Conservation (phyloP, 2,888 invertebrate genomes). For the Drosophila anomelani region DNA sequence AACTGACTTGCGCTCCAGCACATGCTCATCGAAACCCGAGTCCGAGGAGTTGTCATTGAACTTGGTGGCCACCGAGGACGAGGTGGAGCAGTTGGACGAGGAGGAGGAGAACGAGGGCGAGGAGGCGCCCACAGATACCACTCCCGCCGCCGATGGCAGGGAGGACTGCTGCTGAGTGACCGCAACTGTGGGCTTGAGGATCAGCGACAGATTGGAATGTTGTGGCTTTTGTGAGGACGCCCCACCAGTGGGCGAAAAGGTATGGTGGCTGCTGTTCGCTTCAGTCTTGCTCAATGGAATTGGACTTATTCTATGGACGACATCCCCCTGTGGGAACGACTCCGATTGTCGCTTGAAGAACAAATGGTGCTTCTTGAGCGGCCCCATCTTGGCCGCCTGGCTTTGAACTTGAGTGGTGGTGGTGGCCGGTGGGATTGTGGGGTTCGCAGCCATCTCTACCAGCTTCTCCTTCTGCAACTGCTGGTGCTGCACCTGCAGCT, state of each 20-base stretch:
- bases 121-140: constrained; percentile 65
- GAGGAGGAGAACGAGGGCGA: constrained; percentile 78
- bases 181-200: constrained; percentile 45
- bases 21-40: constrained; percentile 89
- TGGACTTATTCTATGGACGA: constrained; percentile 76
- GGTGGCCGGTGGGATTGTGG: not conserved
- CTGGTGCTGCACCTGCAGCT: constrained; percentile 32
- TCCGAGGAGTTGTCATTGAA: constrained; percentile 89
- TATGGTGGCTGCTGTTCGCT: constrained; percentile 11
- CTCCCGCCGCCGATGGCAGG: not conserved
- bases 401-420: constrained; percentile 5
- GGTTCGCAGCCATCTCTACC: not conserved
- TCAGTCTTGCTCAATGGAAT: constrained; percentile 82
- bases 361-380: constrained; percentile 84
- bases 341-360: constrained; percentile 84
- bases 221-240: constrained; percentile 44
- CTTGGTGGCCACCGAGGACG: constrained; percentile 81
- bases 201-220: constrained; percentile 67
- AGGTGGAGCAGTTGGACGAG: constrained; percentile 76
- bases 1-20: constrained; percentile 82
- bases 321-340: constrained; percentile 80
- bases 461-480: constrained; percentile 3
- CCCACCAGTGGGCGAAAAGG: not conserved
- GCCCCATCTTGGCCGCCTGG: constrained; percentile 61
- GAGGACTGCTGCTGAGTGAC: constrained; percentile 12